These are phyloP conservation scores for Chrysomallon squamiferum DNA, from an alignment of 1,140 invertebrate species.

Conservation along the genomic window DNA sequence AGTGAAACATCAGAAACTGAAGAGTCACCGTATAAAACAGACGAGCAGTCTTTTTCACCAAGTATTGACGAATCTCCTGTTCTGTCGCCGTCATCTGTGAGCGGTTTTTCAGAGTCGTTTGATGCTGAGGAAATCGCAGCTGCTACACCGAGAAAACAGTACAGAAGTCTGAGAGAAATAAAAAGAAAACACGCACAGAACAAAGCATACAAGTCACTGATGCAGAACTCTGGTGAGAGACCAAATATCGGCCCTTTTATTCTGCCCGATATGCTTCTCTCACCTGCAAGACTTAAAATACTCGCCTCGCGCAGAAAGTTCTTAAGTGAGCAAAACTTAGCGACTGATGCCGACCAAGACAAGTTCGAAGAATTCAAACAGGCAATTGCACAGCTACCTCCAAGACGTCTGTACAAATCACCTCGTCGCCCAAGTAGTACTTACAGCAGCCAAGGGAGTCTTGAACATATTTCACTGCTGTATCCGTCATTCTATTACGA, in stretches of 20 bases:
- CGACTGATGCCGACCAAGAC: constrained; percentile 15
- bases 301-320: constrained; percentile 39
- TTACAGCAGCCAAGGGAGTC: constrained; percentile 29
- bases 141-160: not conserved
- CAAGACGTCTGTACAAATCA: constrained; percentile 22
- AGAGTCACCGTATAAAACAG: too few relatives aligned
- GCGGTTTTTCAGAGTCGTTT: too few relatives aligned
- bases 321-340: constrained; percentile 46
- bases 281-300: constrained; percentile 36
- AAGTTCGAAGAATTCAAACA: constrained; percentile 38
- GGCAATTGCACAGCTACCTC: constrained; percentile 22
- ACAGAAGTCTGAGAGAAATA: constrained; percentile 22
- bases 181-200: constrained; percentile 13
- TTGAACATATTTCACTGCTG: constrained; percentile 17
- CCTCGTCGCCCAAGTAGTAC: not conserved
- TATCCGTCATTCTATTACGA: constrained; percentile 16
- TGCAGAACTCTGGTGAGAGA: constrained; percentile 9
- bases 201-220: constrained; percentile 14
- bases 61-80: too few relatives aligned
- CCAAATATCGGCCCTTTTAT: constrained; percentile 23
- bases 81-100: too few relatives aligned
- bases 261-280: constrained; percentile 19
- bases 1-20: too few relatives aligned
- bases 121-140: not conserved
- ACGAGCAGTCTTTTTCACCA: too few relatives aligned